Evolutionary conservation across 2,797 vertebrate genomes (phyloP).

Genomic region (Danio kyathit): DNA sequence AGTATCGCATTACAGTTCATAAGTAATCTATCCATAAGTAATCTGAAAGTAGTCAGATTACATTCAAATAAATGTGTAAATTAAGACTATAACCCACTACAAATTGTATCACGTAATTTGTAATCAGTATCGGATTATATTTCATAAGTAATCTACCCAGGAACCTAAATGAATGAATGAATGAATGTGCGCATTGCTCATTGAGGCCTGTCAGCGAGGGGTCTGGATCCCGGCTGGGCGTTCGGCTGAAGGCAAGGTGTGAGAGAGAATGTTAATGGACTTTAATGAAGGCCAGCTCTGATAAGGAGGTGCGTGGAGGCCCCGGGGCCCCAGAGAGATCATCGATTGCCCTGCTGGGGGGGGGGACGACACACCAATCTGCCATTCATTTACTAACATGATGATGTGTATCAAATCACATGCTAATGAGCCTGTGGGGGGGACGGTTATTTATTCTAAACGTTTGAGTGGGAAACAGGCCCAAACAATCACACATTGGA

Average conservation of each 20-base stretch:
- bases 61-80: too few relatives aligned
- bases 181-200: constrained; percentile 52
- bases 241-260: constrained; percentile 55
- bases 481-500: constrained; percentile 18
- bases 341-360: constrained; percentile 62
- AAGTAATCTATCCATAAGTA: too few relatives aligned
- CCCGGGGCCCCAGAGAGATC: constrained; percentile 56
- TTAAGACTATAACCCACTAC: too few relatives aligned
- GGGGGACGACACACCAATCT: constrained; percentile 18
- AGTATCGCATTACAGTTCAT: too few relatives aligned
- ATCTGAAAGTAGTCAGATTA: too few relatives aligned
- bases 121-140: too few relatives aligned
- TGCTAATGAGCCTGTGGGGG: constrained; percentile 49
- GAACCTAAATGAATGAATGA: background rate
- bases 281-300: constrained; percentile 62
- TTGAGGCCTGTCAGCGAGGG: constrained; percentile 50
- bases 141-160: too few relatives aligned
- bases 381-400: constrained; percentile 70
- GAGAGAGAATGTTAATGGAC: constrained; percentile 65
- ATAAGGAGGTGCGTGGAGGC: constrained; percentile 49
- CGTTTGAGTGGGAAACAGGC: constrained; percentile 26
- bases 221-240: constrained; percentile 33
- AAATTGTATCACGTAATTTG: too few relatives aligned
- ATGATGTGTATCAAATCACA: constrained; percentile 55
- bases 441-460: constrained; percentile 32